Conservation (phyloP, 1,140 invertebrate species). For the Drosophila ficusphila region DNA sequence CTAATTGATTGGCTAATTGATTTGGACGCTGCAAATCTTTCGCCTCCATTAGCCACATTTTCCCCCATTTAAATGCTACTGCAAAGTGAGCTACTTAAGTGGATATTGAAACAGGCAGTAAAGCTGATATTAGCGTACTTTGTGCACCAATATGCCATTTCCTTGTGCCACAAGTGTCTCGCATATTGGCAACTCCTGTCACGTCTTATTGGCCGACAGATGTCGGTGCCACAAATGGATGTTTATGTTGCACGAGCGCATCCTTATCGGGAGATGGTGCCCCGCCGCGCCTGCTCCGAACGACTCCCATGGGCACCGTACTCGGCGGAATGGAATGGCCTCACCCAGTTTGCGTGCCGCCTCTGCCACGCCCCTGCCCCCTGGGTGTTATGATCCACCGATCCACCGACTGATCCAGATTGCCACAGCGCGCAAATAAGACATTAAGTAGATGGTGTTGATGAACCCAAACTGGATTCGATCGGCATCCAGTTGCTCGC, state of each 20-base stretch:
- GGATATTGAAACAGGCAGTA: not conserved
- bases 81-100: not conserved
- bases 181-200: constrained; percentile 8
- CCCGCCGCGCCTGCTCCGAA: constrained; percentile 2
- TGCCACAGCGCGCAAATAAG: constrained; percentile 17
- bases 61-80: not conserved
- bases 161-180: constrained; percentile 8
- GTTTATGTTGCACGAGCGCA: not conserved
- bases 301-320: constrained; percentile 23
- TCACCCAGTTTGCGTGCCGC: constrained; percentile 31
- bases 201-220: constrained; percentile 8
- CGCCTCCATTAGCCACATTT: not conserved
- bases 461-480: constrained; percentile 13
- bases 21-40: constrained; percentile 1
- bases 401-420: constrained; percentile 32
- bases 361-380: constrained; percentile 2
- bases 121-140: not conserved
- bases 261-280: constrained; percentile 25
- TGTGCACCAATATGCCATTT: not conserved
- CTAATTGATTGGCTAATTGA: constrained; percentile 4
- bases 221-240: constrained; percentile 15
- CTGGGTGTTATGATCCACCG: not conserved
- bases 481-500: not conserved
- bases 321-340: not conserved
- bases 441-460: constrained; percentile 30